These are phyloP conservation scores for Schizopygopsis pylzovi DNA, from an alignment of 2,797 vertebrate species.

Conservation along the genomic window DNA sequence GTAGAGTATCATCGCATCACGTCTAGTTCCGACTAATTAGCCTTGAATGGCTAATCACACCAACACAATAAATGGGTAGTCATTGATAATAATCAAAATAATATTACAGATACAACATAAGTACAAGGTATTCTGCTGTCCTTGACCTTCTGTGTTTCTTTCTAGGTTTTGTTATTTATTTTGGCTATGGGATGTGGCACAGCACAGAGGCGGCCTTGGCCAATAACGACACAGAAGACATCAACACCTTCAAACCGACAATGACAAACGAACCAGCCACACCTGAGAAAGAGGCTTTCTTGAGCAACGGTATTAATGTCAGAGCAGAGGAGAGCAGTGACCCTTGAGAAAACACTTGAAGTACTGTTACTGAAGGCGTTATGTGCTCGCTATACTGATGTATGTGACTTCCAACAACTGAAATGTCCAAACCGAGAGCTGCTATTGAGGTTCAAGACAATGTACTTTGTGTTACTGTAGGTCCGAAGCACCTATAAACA, in stretches of 20 bases:
- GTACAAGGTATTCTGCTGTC: not conserved
- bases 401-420: not conserved
- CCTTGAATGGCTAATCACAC: too few species aligned
- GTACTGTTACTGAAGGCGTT: not conserved
- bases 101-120: not conserved
- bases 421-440: not conserved
- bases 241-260: constrained; percentile 55
- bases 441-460: not conserved
- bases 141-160: not conserved
- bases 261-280: constrained; percentile 70
- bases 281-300: constrained; percentile 71
- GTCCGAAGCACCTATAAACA: constrained; percentile 15
- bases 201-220: constrained; percentile 80
- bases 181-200: constrained; percentile 88
- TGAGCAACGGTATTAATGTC: constrained; percentile 42
- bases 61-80: not conserved
- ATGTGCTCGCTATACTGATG: not conserved
- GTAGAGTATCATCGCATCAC: not conserved
- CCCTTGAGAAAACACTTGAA: constrained; percentile 49
- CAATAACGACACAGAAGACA: constrained; percentile 63
- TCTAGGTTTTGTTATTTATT: constrained; percentile 91
- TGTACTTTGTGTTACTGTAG: constrained; percentile 3
- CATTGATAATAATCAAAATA: not conserved
- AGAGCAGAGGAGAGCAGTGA: constrained; percentile 51
- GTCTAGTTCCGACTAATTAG: not conserved